Evolutionary conservation across 1,140 invertebrate species (phyloP).

Genomic region (Zaprionus davidi): DNA sequence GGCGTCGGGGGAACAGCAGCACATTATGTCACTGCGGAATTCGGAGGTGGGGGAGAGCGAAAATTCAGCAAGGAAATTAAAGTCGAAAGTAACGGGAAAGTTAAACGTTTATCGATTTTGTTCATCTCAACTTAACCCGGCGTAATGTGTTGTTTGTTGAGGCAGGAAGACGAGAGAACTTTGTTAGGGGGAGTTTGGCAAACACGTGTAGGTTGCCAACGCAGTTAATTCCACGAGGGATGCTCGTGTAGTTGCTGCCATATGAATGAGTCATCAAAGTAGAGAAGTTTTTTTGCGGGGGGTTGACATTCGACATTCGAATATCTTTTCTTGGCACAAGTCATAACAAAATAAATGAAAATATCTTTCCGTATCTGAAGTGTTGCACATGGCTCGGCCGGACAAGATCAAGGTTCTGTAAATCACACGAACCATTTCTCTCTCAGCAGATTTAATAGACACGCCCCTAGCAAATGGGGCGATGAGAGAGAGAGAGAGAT

Average conservation of each 20-base stretch:
- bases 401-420: slow-evolving; percentile 73
- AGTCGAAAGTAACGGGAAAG: slow-evolving; percentile 53
- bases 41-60: slow-evolving; percentile 18
- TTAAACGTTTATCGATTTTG: slow-evolving; percentile 69
- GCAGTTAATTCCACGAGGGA: slow-evolving; percentile 11
- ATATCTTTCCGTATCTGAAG: slow-evolving; percentile 42
- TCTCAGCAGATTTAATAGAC: slow-evolving; percentile 9
- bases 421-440: slow-evolving; percentile 47
- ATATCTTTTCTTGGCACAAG: slow-evolving; percentile 16
- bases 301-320: slow-evolving; percentile 14
- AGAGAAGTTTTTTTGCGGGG: neutral
- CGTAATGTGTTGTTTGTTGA: slow-evolving; percentile 61
- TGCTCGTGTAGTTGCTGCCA: slow-evolving; percentile 21
- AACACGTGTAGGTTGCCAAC: slow-evolving; percentile 19
- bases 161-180: slow-evolving; percentile 55
- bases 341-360: slow-evolving; percentile 7
- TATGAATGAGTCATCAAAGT: slow-evolving; percentile 30
- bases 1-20: slow-evolving; percentile 40
- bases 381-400: slow-evolving; percentile 62
- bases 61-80: slow-evolving; percentile 59
- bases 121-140: slow-evolving; percentile 26
- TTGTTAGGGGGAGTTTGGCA: slow-evolving; percentile 3
- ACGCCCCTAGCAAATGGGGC: slow-evolving; percentile 2
- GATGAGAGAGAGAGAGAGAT: neutral
- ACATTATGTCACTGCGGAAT: slow-evolving; percentile 62